Base-by-base conservation (phyloP, 2,797 vertebrate genomes). In the Hybognathus amarus region DNA sequence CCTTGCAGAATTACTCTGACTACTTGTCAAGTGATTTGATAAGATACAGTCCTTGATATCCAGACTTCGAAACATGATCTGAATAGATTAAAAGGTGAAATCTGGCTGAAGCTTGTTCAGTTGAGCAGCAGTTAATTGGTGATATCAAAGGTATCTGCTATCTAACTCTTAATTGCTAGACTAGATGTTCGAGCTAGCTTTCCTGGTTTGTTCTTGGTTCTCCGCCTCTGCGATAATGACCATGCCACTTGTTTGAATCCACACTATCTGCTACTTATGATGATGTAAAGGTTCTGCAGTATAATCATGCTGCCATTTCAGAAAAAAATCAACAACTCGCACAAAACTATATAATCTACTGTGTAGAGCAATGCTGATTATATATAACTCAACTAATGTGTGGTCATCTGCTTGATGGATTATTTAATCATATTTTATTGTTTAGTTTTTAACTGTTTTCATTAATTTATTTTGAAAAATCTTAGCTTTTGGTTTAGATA, bases 21-120 rank as follows among this genome's bases (percentile, higher is more conserved):
- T 73, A 52, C 70, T 76, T 82, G 24, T 68, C 33, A 69, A 77
- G 63, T 77, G 71, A 68, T 77, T 83, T 76, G 71, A 67, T 56
- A 20, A 36, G 71, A 56, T 56, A 12, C 61, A 67, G 59, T 75
- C 45, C 45, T 82, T 75, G 33, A 82, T 67, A 82, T 76, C 61
- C 45, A 33, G 67, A 33, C 45, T 38, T 40, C 45, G 15, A 64
- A 63, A 67, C 80, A 76, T 76, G 81, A 59, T 77, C 50, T 68
- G 73, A 83, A 83, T 83, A 68, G 81, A 77, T 83, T 83, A 83
- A 42, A n/a, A 83, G 36, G 45, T 0, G 13, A 67, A 79, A 66
- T 76, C 6, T 83, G 73, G 13, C 61, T 22, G 36, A 67, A 30
- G 36, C 20, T 36, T 0, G 4, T 76, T 76, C 47, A 3, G 40